Percentiles rank a stretch among this genome's conserved stretches.
Conservation (phyloP, 2,113 vertebrate genomes). For the Vireo altiloquus region DNA sequence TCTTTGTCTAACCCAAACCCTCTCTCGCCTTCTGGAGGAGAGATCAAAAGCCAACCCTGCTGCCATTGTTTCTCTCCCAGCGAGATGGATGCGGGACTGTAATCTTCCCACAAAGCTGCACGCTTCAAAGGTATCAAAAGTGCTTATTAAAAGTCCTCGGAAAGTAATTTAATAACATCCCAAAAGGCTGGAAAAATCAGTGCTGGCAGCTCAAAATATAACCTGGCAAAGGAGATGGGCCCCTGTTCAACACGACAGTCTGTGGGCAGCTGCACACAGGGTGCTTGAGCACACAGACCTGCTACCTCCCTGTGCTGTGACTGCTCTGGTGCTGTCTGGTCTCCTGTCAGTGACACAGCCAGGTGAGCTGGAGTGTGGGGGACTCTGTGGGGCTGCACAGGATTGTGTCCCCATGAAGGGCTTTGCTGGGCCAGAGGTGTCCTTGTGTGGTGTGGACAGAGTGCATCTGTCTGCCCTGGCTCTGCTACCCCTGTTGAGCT, state of each 20-base stretch:
- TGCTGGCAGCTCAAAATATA: slow-evolving; percentile 1
- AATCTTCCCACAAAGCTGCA: slow-evolving; percentile 69
- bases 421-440: not conserved
- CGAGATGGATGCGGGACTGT: slow-evolving; percentile 67
- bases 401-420: not conserved
- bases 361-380: rapidly evolving
- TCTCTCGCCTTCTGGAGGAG: slow-evolving; percentile 60
- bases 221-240: not conserved
- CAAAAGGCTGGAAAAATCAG: slow-evolving; percentile 56
- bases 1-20: slow-evolving; percentile 58
- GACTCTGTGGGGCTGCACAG: rapidly evolving
- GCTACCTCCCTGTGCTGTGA: not conserved
- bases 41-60: slow-evolving; percentile 62
- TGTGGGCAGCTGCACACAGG: not conserved
- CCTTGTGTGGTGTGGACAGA: not conserved
- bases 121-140: slow-evolving; percentile 70
- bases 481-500: rapidly evolving
- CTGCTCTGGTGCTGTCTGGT: rapidly evolving
- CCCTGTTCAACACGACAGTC: not conserved
- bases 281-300: not conserved
- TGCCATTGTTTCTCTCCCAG: slow-evolving; percentile 73
- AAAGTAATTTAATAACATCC: slow-evolving; percentile 72
- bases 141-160: slow-evolving; percentile 73
- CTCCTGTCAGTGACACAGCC: not conserved
- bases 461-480: rapidly evolving